Evolutionary conservation across 35 echinoderm and acorn worm species (phyloP).

Genomic region (Holothuria glaberrima): DNA sequence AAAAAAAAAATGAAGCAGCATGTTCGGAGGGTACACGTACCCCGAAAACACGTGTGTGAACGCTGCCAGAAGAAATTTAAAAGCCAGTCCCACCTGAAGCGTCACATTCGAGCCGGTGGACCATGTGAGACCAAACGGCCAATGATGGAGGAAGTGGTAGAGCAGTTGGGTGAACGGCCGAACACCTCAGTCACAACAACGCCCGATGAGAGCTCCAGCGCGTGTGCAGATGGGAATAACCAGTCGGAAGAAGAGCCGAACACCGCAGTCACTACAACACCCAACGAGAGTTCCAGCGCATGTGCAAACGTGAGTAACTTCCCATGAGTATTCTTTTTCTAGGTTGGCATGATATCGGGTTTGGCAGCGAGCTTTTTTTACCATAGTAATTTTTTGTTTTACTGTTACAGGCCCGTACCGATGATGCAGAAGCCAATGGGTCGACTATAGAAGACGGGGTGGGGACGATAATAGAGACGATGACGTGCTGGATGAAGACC

Average conservation of each 20-base stretch:
- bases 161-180: neutral
- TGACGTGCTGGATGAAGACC: neutral
- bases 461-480: neutral
- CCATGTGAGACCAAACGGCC: slow-evolving; percentile 2
- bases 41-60: neutral
- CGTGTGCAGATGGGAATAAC: neutral
- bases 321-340: neutral
- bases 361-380: neutral
- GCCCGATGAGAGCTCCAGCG: slow-evolving; percentile 1
- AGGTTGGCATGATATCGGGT: neutral
- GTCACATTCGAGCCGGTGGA: neutral
- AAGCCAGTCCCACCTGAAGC: neutral
- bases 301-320: neutral
- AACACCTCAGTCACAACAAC: neutral
- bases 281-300: neutral
- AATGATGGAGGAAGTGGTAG: neutral
- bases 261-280: no score
- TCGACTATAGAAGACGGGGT: neutral
- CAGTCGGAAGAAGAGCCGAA: no score
- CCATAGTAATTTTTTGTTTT: neutral
- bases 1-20: neutral
- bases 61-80: neutral
- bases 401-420: neutral
- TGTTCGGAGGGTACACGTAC: neutral
- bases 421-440: neutral